Evolutionary conservation across 2,888 invertebrate species (phyloP), one percentile per base, ranked within the genome.

Genomic region (Agelastica alni): DNA sequence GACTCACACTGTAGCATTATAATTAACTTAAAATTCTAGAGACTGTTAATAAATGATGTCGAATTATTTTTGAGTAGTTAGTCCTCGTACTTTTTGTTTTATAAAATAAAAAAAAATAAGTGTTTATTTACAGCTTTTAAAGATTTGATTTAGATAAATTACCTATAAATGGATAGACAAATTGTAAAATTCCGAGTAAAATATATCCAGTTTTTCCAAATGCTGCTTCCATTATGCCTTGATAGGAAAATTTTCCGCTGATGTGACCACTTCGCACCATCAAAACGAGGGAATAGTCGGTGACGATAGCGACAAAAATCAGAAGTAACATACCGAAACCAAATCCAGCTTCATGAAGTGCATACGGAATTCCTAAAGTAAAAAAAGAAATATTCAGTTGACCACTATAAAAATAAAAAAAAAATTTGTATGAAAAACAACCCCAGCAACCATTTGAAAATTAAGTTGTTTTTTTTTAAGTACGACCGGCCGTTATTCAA

Each of bases 81-180:
- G n/a, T n/a, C n/a, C n/a, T n/a, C n/a, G n/a, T n/a, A n/a, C n/a
- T n/a, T n/a, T n/a, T n/a, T n/a, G n/a, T n/a, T n/a, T n/a, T n/a
- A n/a, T n/a, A n/a, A n/a, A n/a, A n/a, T n/a, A n/a, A 22, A 22
- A 5, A 22, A 22, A 22, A 5, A 5, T 22, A 22, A 22, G 1
- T 22, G 22, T 22, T 22, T 7, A 7, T 1, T 31, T 31, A n/a
- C 31, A 3, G n/a, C n/a, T n/a, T n/a, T n/a, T n/a, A n/a, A n/a
- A n/a, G n/a, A n/a, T n/a, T n/a, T n/a, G n/a, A n/a, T n/a, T n/a
- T n/a, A n/a, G n/a, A n/a, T n/a, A n/a, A n/a, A n/a, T n/a, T n/a
- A n/a, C n/a, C 91, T 68, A 91, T 85, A 70, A 91, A 88, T 1
- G 92, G 92, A 77, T 92, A 92, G 68, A 89, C 81, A 70, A 91